Percentiles rank a stretch among this genome's conserved stretches.
Evolutionary conservation across 2,888 invertebrate species (phyloP).

Genomic region (Ochropacha duplaris): DNA sequence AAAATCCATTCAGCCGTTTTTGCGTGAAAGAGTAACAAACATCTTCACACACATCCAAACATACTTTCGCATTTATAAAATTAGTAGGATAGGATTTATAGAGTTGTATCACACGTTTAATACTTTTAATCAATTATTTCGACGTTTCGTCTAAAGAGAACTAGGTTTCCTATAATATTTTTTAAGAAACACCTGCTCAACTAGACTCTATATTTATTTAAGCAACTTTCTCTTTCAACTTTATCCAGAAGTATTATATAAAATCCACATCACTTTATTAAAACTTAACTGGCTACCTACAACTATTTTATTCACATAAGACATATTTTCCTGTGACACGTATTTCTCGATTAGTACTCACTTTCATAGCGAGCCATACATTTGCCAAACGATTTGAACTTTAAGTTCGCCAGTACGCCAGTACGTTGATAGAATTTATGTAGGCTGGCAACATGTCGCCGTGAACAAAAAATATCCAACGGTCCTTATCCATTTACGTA

Average conservation of each 20-base stretch:
- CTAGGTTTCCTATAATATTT: not conserved
- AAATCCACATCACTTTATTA: not conserved
- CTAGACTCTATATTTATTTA: not conserved
- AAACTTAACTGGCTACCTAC: not conserved
- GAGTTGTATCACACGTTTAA: no score
- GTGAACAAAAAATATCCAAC: conserved; percentile 19
- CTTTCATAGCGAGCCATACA: not conserved
- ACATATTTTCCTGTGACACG: no score
- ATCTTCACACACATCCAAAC: no score
- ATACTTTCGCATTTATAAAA: no score
- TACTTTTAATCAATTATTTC: not conserved
- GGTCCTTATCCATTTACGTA: conserved; percentile 19
- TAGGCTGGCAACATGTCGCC: conserved; percentile 10
- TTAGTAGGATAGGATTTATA: no score
- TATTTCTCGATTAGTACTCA: not conserved
- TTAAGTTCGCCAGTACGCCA: not conserved
- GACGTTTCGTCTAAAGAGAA: not conserved
- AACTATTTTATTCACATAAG: not conserved
- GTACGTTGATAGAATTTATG: conserved; percentile 17
- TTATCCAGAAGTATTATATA: not conserved
- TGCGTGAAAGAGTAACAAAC: no score
- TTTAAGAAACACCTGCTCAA: not conserved
- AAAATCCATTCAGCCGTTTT: no score
- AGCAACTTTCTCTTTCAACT: not conserved
- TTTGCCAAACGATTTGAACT: not conserved